A percentile compares a stretch with the other conserved stretches of the same genome.
These are phyloP conservation scores for Rhinichthys osculus DNA, from an alignment of 2,797 vertebrate species.

Conservation along the genomic window DNA sequence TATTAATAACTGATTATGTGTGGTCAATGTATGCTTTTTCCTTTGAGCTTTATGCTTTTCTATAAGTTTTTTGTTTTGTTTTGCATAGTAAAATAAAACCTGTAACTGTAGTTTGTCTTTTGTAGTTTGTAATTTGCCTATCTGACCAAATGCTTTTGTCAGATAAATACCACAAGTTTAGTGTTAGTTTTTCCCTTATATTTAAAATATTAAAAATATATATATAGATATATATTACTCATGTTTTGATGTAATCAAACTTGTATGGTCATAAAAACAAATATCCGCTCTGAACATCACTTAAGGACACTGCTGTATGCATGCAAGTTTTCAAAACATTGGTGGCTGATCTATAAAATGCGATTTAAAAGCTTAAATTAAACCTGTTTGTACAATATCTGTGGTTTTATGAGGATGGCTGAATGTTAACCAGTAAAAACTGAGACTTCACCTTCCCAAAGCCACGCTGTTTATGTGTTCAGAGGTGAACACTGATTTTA, in stretches of 20 bases:
- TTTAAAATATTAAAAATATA: neutral
- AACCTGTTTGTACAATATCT: neutral
- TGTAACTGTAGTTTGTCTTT: neutral
- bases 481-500: neutral
- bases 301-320: neutral
- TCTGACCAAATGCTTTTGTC: neutral
- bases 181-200: neutral
- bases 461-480: neutral
- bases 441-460: neutral
- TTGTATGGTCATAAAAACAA: neutral
- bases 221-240: neutral
- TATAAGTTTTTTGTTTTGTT: neutral
- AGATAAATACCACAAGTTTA: neutral
- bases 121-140: too few species aligned
- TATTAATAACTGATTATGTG: too few species aligned
- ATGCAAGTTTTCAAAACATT: neutral
- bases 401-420: neutral
- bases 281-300: neutral
- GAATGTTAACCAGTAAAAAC: neutral
- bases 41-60: too few species aligned
- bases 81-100: neutral
- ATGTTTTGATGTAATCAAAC: neutral
- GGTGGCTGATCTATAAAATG: neutral
- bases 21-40: too few species aligned
- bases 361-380: neutral